These are phyloP conservation scores for Poeciliopsis turrubarensis DNA, from an alignment of 2,113 vertebrate species.

Conservation along the genomic window DNA sequence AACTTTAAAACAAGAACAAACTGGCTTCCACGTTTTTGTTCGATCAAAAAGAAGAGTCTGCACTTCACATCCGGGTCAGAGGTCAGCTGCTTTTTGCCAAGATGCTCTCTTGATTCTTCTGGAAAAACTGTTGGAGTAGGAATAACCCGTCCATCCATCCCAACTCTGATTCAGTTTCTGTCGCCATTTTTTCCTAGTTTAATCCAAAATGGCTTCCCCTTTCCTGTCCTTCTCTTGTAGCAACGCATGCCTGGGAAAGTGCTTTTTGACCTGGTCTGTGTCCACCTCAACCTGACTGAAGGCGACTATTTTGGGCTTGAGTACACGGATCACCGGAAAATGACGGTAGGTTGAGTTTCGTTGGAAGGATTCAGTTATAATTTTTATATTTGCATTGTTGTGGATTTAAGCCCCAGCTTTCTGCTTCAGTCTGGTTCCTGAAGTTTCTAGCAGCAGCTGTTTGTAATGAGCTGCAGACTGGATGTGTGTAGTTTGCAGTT, in stretches of 20 bases:
- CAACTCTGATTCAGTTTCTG: background rate
- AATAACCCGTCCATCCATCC: background rate
- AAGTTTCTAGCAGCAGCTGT: background rate
- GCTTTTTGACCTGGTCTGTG: slow-evolving; percentile 88
- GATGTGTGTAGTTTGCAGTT: background rate
- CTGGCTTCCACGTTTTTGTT: too few species aligned
- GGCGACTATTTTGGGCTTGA: slow-evolving; percentile 96
- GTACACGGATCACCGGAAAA: slow-evolving; percentile 91
- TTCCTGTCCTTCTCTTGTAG: slow-evolving; percentile 72
- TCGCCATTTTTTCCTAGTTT: background rate
- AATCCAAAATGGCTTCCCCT: background rate
- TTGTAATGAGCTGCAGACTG: slow-evolving; percentile 12
- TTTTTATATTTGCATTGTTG: background rate
- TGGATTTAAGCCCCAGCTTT: background rate
- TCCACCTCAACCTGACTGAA: slow-evolving; percentile 90
- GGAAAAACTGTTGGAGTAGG: background rate
- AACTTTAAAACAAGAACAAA: too few species aligned
- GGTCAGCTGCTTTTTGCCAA: too few species aligned
- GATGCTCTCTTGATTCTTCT: too few species aligned
- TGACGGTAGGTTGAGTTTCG: slow-evolving; percentile 80
- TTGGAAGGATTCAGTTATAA: background rate
- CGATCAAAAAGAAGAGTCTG: too few species aligned
- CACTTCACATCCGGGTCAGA: too few species aligned
- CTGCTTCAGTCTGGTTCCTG: slow-evolving; percentile 6
- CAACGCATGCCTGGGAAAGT: slow-evolving; percentile 89